Percentiles rank a stretch among this genome's conserved stretches.
Evolutionary conservation across 2,113 vertebrate genomes (phyloP).

Genomic region (Smithornis capensis): DNA sequence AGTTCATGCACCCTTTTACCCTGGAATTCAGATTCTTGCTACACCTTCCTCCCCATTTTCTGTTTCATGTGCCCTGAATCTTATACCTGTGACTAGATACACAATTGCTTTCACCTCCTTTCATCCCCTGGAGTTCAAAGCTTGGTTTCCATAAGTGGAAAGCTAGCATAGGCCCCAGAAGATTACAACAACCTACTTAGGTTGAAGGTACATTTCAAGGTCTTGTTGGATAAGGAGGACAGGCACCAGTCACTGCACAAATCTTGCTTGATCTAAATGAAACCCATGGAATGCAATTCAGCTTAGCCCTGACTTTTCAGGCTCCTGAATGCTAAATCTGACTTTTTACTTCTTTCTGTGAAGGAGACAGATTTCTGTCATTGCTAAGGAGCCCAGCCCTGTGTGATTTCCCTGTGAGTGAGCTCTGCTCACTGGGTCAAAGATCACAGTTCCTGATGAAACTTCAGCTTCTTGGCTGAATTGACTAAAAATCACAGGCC

Average conservation of each 20-base stretch:
- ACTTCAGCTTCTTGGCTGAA: background rate
- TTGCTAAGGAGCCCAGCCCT: background rate
- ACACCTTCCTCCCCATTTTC: background rate
- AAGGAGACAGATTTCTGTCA: background rate
- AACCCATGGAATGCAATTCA: background rate
- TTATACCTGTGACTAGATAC: background rate
- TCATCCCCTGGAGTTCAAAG: slow-evolving; percentile 12
- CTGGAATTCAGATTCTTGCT: background rate
- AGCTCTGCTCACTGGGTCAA: background rate
- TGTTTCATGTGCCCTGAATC: background rate
- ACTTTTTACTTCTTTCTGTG: background rate
- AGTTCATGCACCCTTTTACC: background rate
- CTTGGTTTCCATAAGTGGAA: slow-evolving; percentile 19
- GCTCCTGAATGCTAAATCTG: background rate
- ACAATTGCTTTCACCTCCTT: background rate
- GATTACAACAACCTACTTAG: slow-evolving; percentile 40
- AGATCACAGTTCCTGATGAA: background rate
- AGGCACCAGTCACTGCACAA: background rate
- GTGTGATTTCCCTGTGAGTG: background rate
- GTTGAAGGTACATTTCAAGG: background rate
- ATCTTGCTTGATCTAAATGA: background rate
- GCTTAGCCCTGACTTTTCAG: background rate
- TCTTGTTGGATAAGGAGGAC: background rate
- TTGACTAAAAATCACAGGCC: background rate
- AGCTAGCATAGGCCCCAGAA: slow-evolving; percentile 34